These are phyloP conservation scores for Phrynocephalus versicolor DNA, from an alignment of 2,113 vertebrate genomes.

Conservation along the genomic window DNA sequence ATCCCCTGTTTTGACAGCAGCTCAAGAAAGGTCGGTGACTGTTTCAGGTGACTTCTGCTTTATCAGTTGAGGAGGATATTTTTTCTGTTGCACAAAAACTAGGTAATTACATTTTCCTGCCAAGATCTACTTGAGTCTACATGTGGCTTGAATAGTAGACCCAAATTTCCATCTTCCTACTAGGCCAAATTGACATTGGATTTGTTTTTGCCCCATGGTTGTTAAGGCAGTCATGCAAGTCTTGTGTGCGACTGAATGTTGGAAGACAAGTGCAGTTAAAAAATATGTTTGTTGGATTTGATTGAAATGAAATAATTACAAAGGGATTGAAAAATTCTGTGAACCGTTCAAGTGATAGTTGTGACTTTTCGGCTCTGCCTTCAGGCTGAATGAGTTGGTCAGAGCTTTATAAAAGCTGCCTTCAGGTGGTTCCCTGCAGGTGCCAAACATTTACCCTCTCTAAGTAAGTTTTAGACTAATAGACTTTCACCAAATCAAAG, in stretches of 20 bases:
- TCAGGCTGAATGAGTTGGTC: slow-evolving; percentile 43
- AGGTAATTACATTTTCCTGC: too few species aligned
- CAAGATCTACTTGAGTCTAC: too few species aligned
- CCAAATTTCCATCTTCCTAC: not conserved
- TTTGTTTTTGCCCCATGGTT: not conserved
- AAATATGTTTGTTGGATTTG: not conserved
- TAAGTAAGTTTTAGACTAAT: slow-evolving; percentile 68
- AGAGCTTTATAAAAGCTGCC: slow-evolving; percentile 57
- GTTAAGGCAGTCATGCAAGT: not conserved
- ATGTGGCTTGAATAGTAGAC: not conserved
- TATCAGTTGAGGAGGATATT: not conserved
- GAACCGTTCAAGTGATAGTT: slow-evolving; percentile 17
- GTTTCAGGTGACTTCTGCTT: not conserved
- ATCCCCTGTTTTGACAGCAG: not conserved
- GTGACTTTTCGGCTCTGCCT: slow-evolving; percentile 47
- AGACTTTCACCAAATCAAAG: slow-evolving; percentile 63
- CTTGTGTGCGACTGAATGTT: not conserved
- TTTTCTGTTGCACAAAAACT: not conserved
- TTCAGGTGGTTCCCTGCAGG: slow-evolving; percentile 55
- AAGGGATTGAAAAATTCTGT: not conserved
- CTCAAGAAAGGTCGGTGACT: not conserved
- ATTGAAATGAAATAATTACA: slow-evolving; percentile 5
- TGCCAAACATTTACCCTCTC: slow-evolving; percentile 71
- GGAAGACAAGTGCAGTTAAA: not conserved
- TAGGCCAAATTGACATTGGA: not conserved